These are phyloP conservation scores for Synergus itoensis DNA, from an alignment of 2,888 invertebrate genomes.

Conservation along the genomic window DNA sequence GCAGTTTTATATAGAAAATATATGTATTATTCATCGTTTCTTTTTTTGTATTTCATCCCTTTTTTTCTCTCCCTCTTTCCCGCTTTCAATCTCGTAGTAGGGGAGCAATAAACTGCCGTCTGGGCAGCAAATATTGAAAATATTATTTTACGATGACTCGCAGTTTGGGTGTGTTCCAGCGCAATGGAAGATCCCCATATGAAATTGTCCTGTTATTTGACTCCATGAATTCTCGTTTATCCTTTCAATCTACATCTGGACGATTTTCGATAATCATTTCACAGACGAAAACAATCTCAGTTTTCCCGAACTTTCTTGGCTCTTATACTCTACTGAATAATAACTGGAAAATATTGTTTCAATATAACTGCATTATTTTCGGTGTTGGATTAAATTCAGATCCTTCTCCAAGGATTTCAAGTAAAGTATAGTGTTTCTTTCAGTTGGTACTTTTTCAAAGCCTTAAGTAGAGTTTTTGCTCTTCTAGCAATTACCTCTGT, in stretches of 20 bases:
- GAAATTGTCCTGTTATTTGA: conserved; percentile 47
- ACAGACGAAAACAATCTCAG: neutral
- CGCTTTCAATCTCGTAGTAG: conserved; percentile 42
- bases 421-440: neutral
- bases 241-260: conserved; percentile 39
- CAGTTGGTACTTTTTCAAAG: neutral
- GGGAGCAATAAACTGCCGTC: conserved; percentile 48
- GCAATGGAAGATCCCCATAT: conserved; percentile 29
- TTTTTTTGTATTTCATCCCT: conserved; percentile 25
- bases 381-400: neutral
- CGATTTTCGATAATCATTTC: conserved; percentile 21
- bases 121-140: conserved; percentile 62
- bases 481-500: conserved; percentile 4
- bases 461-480: neutral
- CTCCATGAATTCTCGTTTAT: conserved; percentile 52
- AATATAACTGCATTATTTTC: neutral
- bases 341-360: neutral
- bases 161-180: conserved; percentile 57
- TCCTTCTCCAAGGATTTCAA: neutral
- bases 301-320: neutral
- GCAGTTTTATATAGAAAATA: neutral
- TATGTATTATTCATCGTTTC: conserved; percentile 8
- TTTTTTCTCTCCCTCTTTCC: conserved; percentile 31
- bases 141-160: conserved; percentile 60
- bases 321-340: neutral